phyloP scores from a whole-genome alignment of 2,888 invertebrate species.

The Meliscaeva auricollis region DNA sequence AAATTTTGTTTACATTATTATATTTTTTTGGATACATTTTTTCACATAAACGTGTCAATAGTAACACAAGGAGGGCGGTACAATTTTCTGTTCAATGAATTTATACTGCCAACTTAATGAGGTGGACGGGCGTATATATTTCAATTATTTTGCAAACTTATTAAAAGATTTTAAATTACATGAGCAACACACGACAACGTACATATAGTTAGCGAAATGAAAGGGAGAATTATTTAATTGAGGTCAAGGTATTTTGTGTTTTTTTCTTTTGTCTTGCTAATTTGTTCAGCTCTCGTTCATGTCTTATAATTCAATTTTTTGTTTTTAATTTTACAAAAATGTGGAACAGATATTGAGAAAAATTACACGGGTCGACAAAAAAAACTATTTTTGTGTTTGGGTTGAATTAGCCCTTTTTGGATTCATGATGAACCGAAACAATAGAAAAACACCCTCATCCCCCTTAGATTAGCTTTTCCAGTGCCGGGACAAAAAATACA shows the following conservation, averaged over 20 bases:
- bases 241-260: slow-evolving; percentile 13
- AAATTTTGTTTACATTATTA: slow-evolving; percentile 11
- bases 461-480: too few relatives aligned
- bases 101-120: slow-evolving; percentile 2
- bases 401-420: too few relatives aligned
- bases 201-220: not conserved
- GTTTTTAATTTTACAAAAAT: not conserved
- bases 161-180: not conserved
- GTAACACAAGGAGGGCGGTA: slow-evolving; percentile 5
- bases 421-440: too few relatives aligned
- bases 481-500: too few relatives aligned
- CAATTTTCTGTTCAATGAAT: slow-evolving; percentile 32
- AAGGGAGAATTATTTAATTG: not conserved
- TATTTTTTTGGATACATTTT: not conserved
- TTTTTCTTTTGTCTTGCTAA: not conserved
- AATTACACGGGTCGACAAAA: too few relatives aligned
- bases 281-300: too few relatives aligned
- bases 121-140: not conserved
- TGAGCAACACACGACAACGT: too few relatives aligned
- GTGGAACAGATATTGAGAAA: too few relatives aligned
- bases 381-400: too few relatives aligned
- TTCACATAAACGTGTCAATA: slow-evolving; percentile 27
- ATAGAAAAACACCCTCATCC: too few relatives aligned
- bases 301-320: not conserved
- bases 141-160: slow-evolving; percentile 16